These are phyloP conservation scores for Aegypius monachus DNA, from an alignment of 2,113 vertebrate species.

Conservation along the genomic window DNA sequence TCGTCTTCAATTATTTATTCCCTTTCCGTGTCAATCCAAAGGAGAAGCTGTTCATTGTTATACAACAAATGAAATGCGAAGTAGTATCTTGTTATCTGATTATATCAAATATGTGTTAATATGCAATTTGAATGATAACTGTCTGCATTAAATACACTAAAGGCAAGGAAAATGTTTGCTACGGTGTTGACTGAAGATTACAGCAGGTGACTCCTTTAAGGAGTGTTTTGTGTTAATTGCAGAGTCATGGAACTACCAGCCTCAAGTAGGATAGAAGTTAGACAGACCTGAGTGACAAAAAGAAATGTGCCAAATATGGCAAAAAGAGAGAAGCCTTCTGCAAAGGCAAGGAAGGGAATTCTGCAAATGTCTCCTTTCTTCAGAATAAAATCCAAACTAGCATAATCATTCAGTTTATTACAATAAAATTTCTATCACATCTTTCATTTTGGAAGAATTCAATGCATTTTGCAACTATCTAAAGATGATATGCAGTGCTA, in stretches of 20 bases:
- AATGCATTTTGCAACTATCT: background rate
- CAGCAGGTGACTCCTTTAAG: background rate
- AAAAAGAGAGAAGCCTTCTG: background rate
- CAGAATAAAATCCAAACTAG: background rate
- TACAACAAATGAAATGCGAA: slow-evolving; percentile 37
- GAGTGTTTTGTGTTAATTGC: background rate
- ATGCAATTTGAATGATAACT: slow-evolving; percentile 14
- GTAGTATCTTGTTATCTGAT: slow-evolving; percentile 27
- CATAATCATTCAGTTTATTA: background rate
- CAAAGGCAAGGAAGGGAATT: background rate
- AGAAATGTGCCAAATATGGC: background rate
- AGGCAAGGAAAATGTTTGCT: background rate
- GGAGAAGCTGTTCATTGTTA: slow-evolving; percentile 21
- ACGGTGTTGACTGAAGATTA: background rate
- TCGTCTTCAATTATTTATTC: background rate
- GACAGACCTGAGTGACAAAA: background rate
- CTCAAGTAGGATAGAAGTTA: background rate
- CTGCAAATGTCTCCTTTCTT: background rate
- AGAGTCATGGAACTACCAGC: background rate
- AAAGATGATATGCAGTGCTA: background rate
- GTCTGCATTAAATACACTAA: background rate
- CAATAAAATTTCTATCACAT: background rate
- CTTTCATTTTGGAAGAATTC: background rate
- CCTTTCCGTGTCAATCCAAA: slow-evolving; percentile 15
- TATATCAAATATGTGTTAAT: slow-evolving; percentile 46